Percentiles rank a stretch among this genome's conserved stretches.
These are phyloP conservation scores for Andrena hattorfiana DNA, from an alignment of 2,888 invertebrate species.

Conservation along the genomic window DNA sequence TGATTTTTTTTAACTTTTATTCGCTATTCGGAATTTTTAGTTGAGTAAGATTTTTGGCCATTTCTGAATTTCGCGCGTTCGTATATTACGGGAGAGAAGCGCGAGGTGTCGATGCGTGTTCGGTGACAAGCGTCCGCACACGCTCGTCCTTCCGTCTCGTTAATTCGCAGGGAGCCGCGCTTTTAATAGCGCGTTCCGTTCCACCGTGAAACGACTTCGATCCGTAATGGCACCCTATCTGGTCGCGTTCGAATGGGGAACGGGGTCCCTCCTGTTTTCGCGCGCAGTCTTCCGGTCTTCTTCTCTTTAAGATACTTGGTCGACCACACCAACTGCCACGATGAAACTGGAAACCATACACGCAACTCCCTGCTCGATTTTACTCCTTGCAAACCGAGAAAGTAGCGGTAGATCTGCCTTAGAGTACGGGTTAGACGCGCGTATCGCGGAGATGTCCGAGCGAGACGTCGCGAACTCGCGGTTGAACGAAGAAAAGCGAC, in stretches of 20 bases:
- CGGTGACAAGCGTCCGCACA: constrained; percentile 12
- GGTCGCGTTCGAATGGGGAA: neutral
- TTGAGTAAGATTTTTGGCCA: too few species aligned
- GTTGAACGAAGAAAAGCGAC: constrained; percentile 61
- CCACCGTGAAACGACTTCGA: constrained; percentile 14
- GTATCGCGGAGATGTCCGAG: constrained; percentile 14
- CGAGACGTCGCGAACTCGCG: constrained; percentile 36
- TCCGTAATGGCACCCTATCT: neutral
- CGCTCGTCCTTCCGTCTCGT: constrained; percentile 11
- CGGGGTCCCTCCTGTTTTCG: neutral
- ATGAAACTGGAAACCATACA: constrained; percentile 31
- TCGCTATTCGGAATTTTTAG: too few species aligned
- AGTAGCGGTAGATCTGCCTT: constrained; percentile 34
- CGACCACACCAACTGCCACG: constrained; percentile 22
- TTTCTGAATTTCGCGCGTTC: too few species aligned
- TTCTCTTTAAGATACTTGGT: neutral
- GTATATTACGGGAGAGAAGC: neutral
- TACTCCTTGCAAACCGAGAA: constrained; percentile 30
- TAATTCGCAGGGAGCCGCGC: constrained; percentile 32
- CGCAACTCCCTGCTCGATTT: constrained; percentile 60
- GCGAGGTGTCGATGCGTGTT: neutral
- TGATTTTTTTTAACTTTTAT: too few species aligned
- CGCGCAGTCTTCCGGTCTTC: neutral
- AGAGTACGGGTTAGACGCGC: constrained; percentile 8
- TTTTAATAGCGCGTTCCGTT: constrained; percentile 37